Base-by-base conservation (phyloP, 1,140 invertebrate genomes). In the Muscidifurax raptorellus region DNA sequence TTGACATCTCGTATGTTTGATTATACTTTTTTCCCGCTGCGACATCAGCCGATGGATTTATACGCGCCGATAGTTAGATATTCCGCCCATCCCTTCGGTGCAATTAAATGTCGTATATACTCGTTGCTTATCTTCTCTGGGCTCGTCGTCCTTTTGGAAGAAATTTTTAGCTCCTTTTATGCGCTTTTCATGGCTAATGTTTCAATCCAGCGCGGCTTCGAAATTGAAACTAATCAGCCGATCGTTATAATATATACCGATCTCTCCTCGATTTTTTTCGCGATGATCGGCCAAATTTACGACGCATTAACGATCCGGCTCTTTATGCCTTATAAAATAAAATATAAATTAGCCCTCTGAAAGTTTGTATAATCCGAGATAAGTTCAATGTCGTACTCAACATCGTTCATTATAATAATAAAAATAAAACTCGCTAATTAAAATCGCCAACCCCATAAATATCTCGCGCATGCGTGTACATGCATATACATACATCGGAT, bases 141-240 rank as follows among this genome's bases (percentile, higher is more conserved):
- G n/a, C n/a, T n/a, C n/a, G n/a, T n/a, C n/a, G n/a, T n/a, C n/a
- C n/a, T n/a, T n/a, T n/a, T n/a, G n/a, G n/a, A 6, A 6, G 32
- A 40, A 40, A 40, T 40, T 40, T 40, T 40, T 40, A 40, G 7
- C 36, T 40, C 36, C 7, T 40, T 40, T 80, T 69, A 44, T 32
- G 22, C 30, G 1, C 40, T 28, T 44, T 80, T 36, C 22, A 28
- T 69, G 30, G 66, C 69, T 80, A 47, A 79, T 80, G 66, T 44
- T 67, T 69, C 52, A 44, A 47, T 22, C 69, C 69, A 36, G 30
- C 3, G 64, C 67, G 44, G 28, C 79, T 36, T 81, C 72, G 72
- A 81, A 72, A 47, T 71, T 52, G 69, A 72, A 72, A 71, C 40
- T 32, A 81, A 81, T 81, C 32, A 67, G 10, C 44, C 28, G 28